Evolutionary conservation across 2,113 vertebrate genomes (phyloP), one percentile per base, ranked within the genome.

Genomic region (Lampris incognitus): DNA sequence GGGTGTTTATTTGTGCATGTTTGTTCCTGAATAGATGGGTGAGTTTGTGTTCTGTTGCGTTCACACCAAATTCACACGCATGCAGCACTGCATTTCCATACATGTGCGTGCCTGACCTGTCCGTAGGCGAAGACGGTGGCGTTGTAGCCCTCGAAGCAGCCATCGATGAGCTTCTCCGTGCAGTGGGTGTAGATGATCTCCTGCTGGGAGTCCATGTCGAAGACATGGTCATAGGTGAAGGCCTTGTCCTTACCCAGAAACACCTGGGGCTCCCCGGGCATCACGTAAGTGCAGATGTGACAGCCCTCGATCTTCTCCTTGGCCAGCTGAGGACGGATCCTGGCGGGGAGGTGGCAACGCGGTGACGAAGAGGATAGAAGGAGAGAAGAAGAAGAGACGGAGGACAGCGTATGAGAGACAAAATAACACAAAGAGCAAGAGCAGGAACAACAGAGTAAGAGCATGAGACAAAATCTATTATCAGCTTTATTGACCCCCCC

Each of bases 301-400:
- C 98, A 99, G 76, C 98, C 97, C 92, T 99, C 98, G 46, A 99
- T 99, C 91, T 96, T 98, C 88, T 99, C 97, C 90, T 95, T 97
- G 85, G 98, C 96, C 87, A 98, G 92, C 87, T 99, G 98, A 79
- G 98, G 98, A 88, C 98, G 96, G 82, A 99, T 96, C 94, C 97
- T 99, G 77, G 5, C 2, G 48, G 64, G 61, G 63, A 50, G n/a
- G 24, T 24, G 24, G 24, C 24, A 88, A 24, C 41, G 6, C 68
- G 1, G 55, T 1, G 13, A 1, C 50, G 1, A 55, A 24, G 10
- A 55, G 42, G 41, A 48, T 48, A 37, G 50, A 24, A 38, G 9
- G 66, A 57, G n/a, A 56, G 42, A 58, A n/a, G 39, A 11, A 52
- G 13, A 68, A 46, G 4, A 46, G 7, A 5, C 44, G 7, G 24